Conservation (phyloP, 2,888 invertebrate species). For the Athetis lepigone region DNA sequence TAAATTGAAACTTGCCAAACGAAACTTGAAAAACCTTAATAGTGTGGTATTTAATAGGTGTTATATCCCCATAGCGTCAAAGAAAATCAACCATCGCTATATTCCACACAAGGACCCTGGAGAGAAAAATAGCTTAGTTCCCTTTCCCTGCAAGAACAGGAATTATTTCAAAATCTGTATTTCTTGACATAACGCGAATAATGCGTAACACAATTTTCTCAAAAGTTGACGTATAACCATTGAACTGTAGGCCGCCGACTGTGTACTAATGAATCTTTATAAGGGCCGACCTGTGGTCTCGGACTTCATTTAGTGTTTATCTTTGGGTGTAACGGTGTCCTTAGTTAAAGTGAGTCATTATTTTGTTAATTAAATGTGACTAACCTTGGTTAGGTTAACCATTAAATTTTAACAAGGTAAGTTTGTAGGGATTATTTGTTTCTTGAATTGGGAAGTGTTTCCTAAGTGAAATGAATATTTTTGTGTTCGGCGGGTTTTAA, state of each 20-base stretch:
- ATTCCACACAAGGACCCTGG: too few species aligned
- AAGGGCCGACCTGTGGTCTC: slow-evolving; percentile 21
- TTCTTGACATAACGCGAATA: background rate
- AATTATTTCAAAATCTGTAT: too few species aligned
- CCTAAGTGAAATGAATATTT: too few species aligned
- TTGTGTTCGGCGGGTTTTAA: too few species aligned
- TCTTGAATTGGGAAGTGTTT: background rate
- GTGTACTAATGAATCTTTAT: slow-evolving; percentile 36
- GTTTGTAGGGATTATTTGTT: background rate
- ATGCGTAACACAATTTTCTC: slow-evolving; percentile 1
- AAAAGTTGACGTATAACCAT: slow-evolving; percentile 27
- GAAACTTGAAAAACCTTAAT: too few species aligned
- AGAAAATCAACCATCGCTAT: too few species aligned
- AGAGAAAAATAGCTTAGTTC: too few species aligned
- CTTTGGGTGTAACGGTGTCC: slow-evolving; percentile 11
- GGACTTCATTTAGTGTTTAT: slow-evolving; percentile 34
- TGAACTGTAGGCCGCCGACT: slow-evolving; percentile 4
- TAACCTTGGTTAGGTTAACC: background rate
- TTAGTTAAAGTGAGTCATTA: slow-evolving; percentile 26
- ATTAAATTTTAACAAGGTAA: background rate
- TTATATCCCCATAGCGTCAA: too few species aligned
- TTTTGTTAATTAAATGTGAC: background rate
- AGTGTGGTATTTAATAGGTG: too few species aligned
- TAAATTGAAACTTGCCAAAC: too few species aligned
- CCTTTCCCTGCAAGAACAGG: too few species aligned